These are phyloP conservation scores for Hafferia zeledoni DNA, from an alignment of 2,797 vertebrate genomes.

Conservation along the genomic window DNA sequence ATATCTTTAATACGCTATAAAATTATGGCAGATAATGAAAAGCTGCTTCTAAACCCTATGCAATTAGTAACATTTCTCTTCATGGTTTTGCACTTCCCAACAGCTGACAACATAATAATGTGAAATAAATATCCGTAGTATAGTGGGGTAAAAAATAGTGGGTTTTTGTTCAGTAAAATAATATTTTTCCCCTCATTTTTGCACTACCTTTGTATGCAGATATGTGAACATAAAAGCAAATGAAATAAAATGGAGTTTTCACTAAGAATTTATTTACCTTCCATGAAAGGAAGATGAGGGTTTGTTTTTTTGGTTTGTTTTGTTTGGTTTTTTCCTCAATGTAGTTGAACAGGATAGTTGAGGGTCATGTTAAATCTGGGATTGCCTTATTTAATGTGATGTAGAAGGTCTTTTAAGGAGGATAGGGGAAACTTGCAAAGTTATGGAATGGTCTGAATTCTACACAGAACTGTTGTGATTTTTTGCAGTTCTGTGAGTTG, in stretches of 20 bases:
- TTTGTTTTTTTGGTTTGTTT: too few species aligned
- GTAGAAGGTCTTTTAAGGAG: neutral
- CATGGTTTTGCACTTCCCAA: neutral
- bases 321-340: neutral
- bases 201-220: neutral
- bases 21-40: conserved; percentile 69
- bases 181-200: neutral
- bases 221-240: neutral
- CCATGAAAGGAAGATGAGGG: neutral
- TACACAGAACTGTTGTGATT: neutral
- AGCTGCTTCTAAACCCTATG: conserved; percentile 51
- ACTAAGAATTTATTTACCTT: neutral
- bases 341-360: neutral
- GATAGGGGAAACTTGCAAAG: neutral
- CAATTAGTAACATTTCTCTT: conserved; percentile 58
- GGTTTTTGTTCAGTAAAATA: neutral
- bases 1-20: conserved; percentile 41
- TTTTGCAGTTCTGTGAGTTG: neutral
- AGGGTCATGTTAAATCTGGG: neutral
- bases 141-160: neutral
- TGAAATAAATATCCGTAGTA: neutral
- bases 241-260: neutral
- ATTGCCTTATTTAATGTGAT: neutral
- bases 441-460: neutral
- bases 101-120: neutral